These are phyloP conservation scores for Sturmia bella DNA, from an alignment of 2,888 invertebrate species.

Conservation along the genomic window DNA sequence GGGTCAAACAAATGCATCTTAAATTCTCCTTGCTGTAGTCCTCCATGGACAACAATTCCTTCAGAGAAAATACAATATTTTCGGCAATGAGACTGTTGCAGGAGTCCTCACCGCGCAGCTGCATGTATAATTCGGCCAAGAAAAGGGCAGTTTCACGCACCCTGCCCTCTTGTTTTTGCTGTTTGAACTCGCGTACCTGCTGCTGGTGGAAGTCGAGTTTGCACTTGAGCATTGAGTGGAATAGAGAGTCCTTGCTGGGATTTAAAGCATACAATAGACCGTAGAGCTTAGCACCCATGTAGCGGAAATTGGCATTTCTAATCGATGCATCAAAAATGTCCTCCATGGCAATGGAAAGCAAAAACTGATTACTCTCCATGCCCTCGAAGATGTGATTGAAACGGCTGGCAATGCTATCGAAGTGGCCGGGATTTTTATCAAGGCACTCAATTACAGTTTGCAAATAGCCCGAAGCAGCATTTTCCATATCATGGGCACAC, in stretches of 20 bases:
- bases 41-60: conserved; percentile 86
- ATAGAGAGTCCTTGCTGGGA: conserved; percentile 81
- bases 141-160: conserved; percentile 90
- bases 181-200: conserved; percentile 81
- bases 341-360: conserved; percentile 85
- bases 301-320: conserved; percentile 91
- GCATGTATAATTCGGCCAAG: conserved; percentile 91
- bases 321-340: conserved; percentile 89
- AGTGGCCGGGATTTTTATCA: conserved; percentile 90
- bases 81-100: conserved; percentile 83
- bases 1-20: conserved; percentile 91
- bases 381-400: conserved; percentile 87
- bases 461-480: conserved; percentile 84
- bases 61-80: conserved; percentile 87
- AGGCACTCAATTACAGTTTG: conserved; percentile 88
- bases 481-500: conserved; percentile 77
- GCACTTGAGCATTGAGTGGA: conserved; percentile 84
- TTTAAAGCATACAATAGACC: conserved; percentile 87
- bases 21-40: conserved; percentile 87
- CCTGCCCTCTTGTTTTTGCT: conserved; percentile 80
- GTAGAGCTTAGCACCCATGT: conserved; percentile 92
- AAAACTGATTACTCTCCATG: conserved; percentile 85
- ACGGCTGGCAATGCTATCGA: conserved; percentile 87
- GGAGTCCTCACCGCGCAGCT: conserved; percentile 84
- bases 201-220: conserved; percentile 83